phyloP scores from a whole-genome alignment of 2,113 vertebrate genomes.

The Elanus axillaris region DNA sequence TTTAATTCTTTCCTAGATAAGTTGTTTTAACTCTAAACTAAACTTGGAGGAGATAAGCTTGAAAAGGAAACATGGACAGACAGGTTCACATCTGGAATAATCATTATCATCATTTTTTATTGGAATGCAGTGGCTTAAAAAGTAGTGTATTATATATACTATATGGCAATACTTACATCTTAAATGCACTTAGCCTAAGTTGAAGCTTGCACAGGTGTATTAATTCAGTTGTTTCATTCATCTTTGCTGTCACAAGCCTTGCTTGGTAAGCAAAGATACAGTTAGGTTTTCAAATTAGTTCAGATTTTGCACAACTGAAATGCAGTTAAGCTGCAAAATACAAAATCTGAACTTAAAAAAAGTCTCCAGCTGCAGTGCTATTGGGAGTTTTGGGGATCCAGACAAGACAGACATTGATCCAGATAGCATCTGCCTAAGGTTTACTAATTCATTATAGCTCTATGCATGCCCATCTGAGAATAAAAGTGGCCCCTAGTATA shows the following conservation, averaged over 20 bases:
- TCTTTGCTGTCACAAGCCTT: neutral
- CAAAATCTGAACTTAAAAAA: neutral
- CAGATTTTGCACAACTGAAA: neutral
- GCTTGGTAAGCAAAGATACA: neutral
- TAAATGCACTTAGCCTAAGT: neutral
- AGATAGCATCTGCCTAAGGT: neutral
- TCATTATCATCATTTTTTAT: neutral
- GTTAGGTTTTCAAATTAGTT: neutral
- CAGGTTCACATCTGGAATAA: neutral
- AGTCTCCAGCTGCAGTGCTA: neutral
- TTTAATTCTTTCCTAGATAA: neutral
- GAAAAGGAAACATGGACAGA: neutral
- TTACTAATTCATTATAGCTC: neutral
- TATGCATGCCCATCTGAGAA: neutral
- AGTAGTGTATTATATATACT: neutral
- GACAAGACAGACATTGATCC: neutral
- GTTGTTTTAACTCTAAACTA: neutral
- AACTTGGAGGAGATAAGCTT: neutral
- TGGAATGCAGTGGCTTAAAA: neutral
- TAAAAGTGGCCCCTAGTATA: neutral
- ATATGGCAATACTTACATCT: neutral
- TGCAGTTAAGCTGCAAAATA: neutral
- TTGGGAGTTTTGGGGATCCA: neutral
- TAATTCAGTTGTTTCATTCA: neutral
- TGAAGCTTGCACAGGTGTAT: neutral